Conservation (phyloP, 2,888 invertebrate species). For the Pristionchus japonicus region DNA sequence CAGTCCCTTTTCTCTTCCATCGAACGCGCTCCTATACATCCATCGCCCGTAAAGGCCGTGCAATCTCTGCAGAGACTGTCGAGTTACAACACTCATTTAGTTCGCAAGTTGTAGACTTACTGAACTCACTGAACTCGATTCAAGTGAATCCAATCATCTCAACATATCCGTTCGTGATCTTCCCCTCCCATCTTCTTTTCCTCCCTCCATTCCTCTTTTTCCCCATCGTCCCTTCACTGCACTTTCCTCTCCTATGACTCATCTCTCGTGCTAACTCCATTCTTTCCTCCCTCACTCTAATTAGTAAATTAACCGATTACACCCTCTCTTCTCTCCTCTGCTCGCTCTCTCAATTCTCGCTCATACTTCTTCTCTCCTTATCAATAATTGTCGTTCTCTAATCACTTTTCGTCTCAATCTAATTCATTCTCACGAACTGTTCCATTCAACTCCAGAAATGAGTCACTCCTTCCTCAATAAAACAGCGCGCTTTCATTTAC, state of each 20-base stretch:
- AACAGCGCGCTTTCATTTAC: constrained; percentile 9
- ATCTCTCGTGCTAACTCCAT: constrained; percentile 6
- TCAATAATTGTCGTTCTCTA: background rate
- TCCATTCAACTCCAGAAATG: background rate
- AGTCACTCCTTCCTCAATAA: constrained; percentile 6
- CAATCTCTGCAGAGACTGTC: background rate
- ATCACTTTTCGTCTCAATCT: background rate
- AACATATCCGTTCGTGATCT: background rate
- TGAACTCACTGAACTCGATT: background rate
- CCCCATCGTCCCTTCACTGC: background rate
- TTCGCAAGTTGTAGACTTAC: background rate
- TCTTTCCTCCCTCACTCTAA: background rate
- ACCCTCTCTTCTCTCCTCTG: background rate
- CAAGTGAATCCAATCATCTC: no score
- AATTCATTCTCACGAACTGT: background rate
- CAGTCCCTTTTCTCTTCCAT: background rate
- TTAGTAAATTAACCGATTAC: background rate
- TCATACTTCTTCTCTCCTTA: background rate
- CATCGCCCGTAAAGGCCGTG: background rate
- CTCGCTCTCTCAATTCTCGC: background rate
- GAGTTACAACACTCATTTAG: background rate
- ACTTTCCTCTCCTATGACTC: constrained; percentile 21
- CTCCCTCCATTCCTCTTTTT: background rate
- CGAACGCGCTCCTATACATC: background rate
- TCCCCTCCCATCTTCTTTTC: background rate